Conservation (phyloP, 2,797 vertebrate genomes). For the Alauda arvensis region DNA sequence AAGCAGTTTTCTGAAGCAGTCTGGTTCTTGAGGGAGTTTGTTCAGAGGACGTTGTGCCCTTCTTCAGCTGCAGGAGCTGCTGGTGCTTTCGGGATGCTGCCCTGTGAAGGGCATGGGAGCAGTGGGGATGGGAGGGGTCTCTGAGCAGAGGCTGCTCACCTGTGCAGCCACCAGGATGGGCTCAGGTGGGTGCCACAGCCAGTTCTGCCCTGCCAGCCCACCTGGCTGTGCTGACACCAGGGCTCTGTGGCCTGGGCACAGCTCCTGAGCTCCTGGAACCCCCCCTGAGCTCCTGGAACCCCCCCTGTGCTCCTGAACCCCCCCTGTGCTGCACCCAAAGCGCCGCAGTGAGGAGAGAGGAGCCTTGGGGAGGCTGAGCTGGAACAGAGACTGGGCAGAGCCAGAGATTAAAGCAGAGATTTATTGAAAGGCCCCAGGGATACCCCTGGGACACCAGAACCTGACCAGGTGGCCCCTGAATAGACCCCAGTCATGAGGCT, state of each 20-base stretch:
- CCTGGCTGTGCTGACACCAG: background rate
- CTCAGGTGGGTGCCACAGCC: background rate
- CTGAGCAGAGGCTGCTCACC: accelerated
- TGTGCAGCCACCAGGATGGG: background rate
- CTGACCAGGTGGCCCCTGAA: no score
- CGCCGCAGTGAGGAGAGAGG: no score
- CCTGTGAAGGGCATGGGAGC: background rate
- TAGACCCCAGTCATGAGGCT: no score
- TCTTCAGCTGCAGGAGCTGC: background rate
- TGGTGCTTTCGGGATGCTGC: background rate
- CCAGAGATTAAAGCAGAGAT: no score
- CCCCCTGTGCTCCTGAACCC: no score
- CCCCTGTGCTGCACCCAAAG: no score
- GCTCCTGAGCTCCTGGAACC: no score
- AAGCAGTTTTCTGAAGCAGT: background rate
- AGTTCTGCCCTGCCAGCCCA: background rate
- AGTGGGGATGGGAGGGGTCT: background rate
- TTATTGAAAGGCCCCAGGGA: no score
- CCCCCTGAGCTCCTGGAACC: no score
- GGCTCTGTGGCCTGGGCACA: background rate
- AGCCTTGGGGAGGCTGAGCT: no score
- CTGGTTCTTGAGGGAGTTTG: background rate
- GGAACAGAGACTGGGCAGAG: no score
- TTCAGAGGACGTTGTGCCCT: background rate
- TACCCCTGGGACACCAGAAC: no score